Percentiles rank a stretch among this genome's conserved stretches.
Evolutionary conservation across 2,113 vertebrate genomes (phyloP).

Genomic region (Engystomops pustulosus): DNA sequence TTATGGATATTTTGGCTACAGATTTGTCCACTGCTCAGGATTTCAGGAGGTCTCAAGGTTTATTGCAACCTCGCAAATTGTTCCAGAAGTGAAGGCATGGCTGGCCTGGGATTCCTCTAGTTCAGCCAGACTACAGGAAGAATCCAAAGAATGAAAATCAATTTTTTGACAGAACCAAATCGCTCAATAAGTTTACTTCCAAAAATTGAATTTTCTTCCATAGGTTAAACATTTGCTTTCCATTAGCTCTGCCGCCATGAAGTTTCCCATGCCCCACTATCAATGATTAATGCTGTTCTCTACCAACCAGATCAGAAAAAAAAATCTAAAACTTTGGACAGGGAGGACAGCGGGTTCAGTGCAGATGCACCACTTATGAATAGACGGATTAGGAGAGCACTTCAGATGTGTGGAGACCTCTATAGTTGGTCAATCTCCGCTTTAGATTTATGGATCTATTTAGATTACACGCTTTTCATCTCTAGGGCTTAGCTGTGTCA

Average conservation of each 20-base stretch:
- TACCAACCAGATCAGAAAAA: not conserved
- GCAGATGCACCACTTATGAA: not conserved
- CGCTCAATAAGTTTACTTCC: not conserved
- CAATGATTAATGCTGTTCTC: constrained; percentile 48
- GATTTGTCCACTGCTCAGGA: no score
- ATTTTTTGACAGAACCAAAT: not conserved
- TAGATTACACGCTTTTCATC: constrained; percentile 17
- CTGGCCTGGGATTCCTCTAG: not conserved
- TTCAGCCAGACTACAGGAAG: not conserved
- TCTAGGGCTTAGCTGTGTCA: constrained; percentile 14
- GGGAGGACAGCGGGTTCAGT: constrained; percentile 27
- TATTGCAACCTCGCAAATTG: no score
- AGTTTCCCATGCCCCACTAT: constrained; percentile 32
- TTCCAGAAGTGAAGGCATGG: no score
- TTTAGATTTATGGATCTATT: not conserved
- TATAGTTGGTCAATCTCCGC: not conserved
- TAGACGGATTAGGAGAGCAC: constrained; percentile 18
- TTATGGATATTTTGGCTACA: no score
- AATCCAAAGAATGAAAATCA: not conserved
- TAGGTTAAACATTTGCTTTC: constrained; percentile 39
- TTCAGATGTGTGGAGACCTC: not conserved
- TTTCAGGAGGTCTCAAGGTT: no score
- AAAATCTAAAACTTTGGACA: constrained; percentile 29
- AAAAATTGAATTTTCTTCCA: not conserved
- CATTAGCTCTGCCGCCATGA: not conserved